phyloP scores from a whole-genome alignment of 1,140 invertebrate genomes.

The Coelopa frigida region DNA sequence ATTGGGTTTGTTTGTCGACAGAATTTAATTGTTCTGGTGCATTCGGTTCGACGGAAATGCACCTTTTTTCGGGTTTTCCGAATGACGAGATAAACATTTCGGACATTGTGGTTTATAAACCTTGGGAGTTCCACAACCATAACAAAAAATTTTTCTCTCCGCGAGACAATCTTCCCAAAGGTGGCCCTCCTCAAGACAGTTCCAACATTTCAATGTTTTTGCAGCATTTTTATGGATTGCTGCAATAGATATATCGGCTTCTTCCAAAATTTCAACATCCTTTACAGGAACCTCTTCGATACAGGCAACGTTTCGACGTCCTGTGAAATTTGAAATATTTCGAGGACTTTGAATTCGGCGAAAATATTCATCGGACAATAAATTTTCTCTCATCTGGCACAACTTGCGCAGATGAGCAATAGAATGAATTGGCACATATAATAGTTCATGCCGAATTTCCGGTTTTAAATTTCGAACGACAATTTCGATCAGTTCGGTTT shows the following conservation, averaged over 20 bases:
- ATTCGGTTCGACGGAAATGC: not conserved
- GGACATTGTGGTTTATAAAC: slow-evolving; percentile 4
- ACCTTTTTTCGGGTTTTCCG: not conserved
- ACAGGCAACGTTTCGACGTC: not conserved
- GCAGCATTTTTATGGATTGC: not conserved
- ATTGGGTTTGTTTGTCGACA: not conserved
- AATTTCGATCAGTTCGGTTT: slow-evolving; percentile 1
- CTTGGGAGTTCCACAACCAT: slow-evolving; percentile 5
- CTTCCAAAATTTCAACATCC: not conserved
- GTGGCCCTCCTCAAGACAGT: not conserved
- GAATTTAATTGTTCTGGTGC: not conserved
- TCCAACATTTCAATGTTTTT: slow-evolving; percentile 1
- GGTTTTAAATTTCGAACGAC: slow-evolving; percentile 1
- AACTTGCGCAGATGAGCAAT: slow-evolving; percentile 1
- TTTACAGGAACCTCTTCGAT: not conserved
- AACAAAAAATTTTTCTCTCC: slow-evolving; percentile 2
- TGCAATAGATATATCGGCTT: not conserved
- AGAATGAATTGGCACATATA: slow-evolving; percentile 1
- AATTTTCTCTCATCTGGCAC: slow-evolving; percentile 7
- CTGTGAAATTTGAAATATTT: not conserved
- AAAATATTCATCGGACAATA: slow-evolving; percentile 3
- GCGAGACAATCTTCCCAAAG: slow-evolving; percentile 2
- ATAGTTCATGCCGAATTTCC: slow-evolving; percentile 8
- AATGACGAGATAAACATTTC: not conserved
- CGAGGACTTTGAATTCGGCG: not conserved